phyloP scores from a whole-genome alignment of 2,888 invertebrate genomes.

The Caenorhabditis wallacei region DNA sequence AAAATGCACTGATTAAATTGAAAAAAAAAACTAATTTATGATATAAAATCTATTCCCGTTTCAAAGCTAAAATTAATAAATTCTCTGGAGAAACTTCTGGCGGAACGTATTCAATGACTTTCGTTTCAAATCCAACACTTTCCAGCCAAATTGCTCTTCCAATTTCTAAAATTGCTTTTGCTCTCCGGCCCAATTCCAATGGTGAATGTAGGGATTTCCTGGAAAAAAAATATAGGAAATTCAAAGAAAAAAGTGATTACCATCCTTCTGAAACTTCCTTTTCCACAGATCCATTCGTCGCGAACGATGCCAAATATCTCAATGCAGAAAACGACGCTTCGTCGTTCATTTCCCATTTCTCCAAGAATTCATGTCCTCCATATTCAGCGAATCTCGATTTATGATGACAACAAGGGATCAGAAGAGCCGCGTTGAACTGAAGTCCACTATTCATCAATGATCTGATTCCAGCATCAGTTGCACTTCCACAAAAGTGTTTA shows the following conservation, averaged over 20 bases:
- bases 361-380: conserved; percentile 70
- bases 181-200: conserved; percentile 70
- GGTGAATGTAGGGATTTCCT: conserved; percentile 55
- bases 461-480: conserved; percentile 77
- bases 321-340: conserved; percentile 75
- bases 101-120: conserved; percentile 74
- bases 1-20: background rate
- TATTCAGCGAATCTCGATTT: conserved; percentile 75
- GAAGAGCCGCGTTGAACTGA: conserved; percentile 69
- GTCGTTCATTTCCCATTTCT: conserved; percentile 65
- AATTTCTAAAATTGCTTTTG: conserved; percentile 76
- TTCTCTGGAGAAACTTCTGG: conserved; percentile 77
- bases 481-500: conserved; percentile 81
- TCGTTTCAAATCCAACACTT: conserved; percentile 71
- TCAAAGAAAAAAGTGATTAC: background rate
- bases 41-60: conserved; percentile 5
- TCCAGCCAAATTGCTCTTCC: conserved; percentile 74
- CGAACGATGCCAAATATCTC: conserved; percentile 77
- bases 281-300: conserved; percentile 72
- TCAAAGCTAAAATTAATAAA: conserved; percentile 75
- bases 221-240: background rate
- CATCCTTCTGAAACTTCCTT: conserved; percentile 16
- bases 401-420: conserved; percentile 81
- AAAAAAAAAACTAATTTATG: conserved; percentile 41
- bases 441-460: conserved; percentile 61